Base-by-base conservation (phyloP, 1,140 invertebrate species). In the Platyscapa corneri region DNA sequence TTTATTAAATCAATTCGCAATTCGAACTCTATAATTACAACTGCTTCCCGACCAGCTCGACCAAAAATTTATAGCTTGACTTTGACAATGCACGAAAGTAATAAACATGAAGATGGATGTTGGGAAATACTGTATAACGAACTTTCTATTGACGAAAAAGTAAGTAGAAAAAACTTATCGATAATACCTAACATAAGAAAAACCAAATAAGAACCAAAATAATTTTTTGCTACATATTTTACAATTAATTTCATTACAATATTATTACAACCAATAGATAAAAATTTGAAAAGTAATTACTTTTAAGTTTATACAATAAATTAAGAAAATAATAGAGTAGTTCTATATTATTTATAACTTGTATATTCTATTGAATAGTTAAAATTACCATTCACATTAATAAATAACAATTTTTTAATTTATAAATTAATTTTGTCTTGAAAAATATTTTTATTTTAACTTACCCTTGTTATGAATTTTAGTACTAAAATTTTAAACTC, bases 21-120 rank as follows among this genome's bases (percentile, higher is more conserved):
- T 32, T 84, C 37, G 49, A 90, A 88, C 77, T 89, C 89, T 34
- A 82, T 89, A 16, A 53, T 90, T 46, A 84, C 80, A 2, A 87
- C 88, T 10, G 89, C 89, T 75, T 67, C 90, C 23, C 91, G 89
- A 18, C 90, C 91, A 12, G 83, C 85, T 12, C 87, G 90, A 79
- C 88, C 89, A 12, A 92, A 92, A 81, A 90, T 92, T 80, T 90
- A 90, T 42, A 84, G 87, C 20, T 88, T 92, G 42, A 34, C 78
- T 12, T 88, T 89, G 86, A 88, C 91, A 42, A 88, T 91, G 30
- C 83, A 90, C n/a, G 39, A 42, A 6, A 86, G 88, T 2, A 87
- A 89, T 3, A 83, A 70, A 30, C 88, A 87, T 46, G 88, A 39
- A 88, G 65, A 37, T 14, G 64, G 90, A 7, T 89, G 82, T 87